These are phyloP conservation scores for Poeciliopsis turneri DNA, from an alignment of 2,797 vertebrate genomes.

Conservation along the genomic window DNA sequence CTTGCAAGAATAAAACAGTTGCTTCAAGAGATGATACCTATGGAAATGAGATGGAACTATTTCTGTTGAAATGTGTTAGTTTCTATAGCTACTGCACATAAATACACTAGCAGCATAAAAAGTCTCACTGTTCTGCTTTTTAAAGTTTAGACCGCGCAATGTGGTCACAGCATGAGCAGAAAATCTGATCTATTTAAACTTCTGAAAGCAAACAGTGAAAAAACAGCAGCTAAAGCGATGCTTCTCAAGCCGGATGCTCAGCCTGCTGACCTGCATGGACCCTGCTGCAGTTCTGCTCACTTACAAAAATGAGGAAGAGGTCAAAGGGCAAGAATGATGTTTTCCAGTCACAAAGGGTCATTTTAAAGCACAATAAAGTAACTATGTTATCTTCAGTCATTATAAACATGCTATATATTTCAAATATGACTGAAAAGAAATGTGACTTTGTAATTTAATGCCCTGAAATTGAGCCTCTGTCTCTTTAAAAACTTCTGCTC, in stretches of 20 bases:
- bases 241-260: no score
- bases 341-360: no score
- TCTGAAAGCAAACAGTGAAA: neutral
- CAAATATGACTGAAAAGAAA: no score
- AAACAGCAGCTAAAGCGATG: neutral
- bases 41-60: neutral
- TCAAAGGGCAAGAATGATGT: neutral
- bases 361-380: no score
- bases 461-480: no score
- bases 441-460: no score
- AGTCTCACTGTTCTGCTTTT: neutral
- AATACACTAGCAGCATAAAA: neutral
- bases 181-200: neutral
- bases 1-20: neutral
- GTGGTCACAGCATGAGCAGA: neutral
- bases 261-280: neutral
- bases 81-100: neutral
- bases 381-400: no score
- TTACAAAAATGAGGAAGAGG: neutral
- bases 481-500: no score
- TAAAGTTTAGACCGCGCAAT: neutral
- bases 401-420: no score
- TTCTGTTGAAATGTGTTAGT: neutral
- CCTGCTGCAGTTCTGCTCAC: neutral
- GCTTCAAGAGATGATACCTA: neutral